These are phyloP conservation scores for Cantharis rufa DNA, from an alignment of 2,888 invertebrate genomes.

Conservation along the genomic window DNA sequence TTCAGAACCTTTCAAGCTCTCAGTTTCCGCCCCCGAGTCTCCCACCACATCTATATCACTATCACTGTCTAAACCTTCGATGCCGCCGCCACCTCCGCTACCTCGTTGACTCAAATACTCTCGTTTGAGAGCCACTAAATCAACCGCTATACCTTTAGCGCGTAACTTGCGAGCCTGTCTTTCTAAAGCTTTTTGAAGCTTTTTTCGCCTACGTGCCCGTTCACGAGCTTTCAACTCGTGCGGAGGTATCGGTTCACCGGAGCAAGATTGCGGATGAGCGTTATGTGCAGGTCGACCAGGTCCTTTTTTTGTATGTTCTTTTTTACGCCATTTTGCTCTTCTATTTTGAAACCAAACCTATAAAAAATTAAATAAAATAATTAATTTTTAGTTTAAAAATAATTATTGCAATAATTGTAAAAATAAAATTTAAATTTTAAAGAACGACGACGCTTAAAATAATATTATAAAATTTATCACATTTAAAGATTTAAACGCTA, in stretches of 20 bases:
- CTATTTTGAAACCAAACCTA: conserved; percentile 99
- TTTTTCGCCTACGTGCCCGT: conserved; percentile 86
- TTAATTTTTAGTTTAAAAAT: background rate
- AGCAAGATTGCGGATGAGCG: conserved; percentile 96
- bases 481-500: conserved; percentile 35
- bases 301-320: conserved; percentile 98
- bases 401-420: too few species aligned
- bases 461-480: background rate
- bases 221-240: conserved; percentile 85
- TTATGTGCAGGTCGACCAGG: conserved; percentile 98
- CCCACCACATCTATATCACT: conserved; percentile 88
- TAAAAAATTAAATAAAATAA: conserved; percentile 38
- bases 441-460: background rate
- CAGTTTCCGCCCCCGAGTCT: conserved; percentile 72
- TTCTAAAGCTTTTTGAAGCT: conserved; percentile 88
- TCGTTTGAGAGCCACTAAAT: conserved; percentile 80
- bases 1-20: conserved; percentile 64
- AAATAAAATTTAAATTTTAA: background rate
- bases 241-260: conserved; percentile 94
- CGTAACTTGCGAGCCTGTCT: conserved; percentile 90
- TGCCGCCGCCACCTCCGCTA: conserved; percentile 59
- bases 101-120: conserved; percentile 84
- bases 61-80: conserved; percentile 58
- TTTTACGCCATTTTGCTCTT: conserved; percentile 98
- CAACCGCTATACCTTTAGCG: conserved; percentile 88